A percentile compares a stretch with the other conserved stretches of the same genome.
Conservation (phyloP, 2,797 vertebrate species). For the Lacerta viridis region DNA sequence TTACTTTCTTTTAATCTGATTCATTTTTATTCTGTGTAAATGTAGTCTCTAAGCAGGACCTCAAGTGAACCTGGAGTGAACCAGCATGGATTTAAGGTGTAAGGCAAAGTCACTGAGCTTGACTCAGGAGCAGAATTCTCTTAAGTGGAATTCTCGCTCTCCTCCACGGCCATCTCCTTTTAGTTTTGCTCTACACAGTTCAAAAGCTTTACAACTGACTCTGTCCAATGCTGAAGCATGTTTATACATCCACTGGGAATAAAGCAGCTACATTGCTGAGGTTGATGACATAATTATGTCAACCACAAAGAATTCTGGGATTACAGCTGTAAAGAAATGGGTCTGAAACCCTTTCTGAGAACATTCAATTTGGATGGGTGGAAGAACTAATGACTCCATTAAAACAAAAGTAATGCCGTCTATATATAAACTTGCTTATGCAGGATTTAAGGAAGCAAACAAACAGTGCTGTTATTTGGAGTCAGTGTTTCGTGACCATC, state of each 20-base stretch:
- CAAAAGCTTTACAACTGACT: constrained; percentile 26
- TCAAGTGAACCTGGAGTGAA: background rate
- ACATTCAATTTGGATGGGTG: constrained; percentile 15
- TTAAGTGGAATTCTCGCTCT: background rate
- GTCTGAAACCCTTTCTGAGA: constrained; percentile 20
- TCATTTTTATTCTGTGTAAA: background rate
- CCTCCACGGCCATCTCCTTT: background rate
- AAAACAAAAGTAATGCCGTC: constrained; percentile 25
- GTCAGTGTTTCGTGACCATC: background rate
- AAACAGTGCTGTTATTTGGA: constrained; percentile 19
- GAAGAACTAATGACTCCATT: constrained; percentile 32
- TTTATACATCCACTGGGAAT: constrained; percentile 27
- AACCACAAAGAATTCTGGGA: constrained; percentile 38
- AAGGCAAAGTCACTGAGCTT: background rate
- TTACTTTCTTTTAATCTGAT: background rate
- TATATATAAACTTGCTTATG: constrained; percentile 26
- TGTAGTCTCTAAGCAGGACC: background rate
- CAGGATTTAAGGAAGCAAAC: constrained; percentile 29
- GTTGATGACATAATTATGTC: constrained; percentile 39
- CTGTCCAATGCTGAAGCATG: background rate
- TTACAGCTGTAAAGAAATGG: constrained; percentile 21
- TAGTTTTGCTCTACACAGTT: background rate
- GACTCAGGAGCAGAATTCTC: background rate
- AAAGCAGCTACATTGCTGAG: background rate
- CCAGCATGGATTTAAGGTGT: background rate